Evolutionary conservation across 2,797 vertebrate species (phyloP).

Genomic region (Chaenodraco wilsoni): DNA sequence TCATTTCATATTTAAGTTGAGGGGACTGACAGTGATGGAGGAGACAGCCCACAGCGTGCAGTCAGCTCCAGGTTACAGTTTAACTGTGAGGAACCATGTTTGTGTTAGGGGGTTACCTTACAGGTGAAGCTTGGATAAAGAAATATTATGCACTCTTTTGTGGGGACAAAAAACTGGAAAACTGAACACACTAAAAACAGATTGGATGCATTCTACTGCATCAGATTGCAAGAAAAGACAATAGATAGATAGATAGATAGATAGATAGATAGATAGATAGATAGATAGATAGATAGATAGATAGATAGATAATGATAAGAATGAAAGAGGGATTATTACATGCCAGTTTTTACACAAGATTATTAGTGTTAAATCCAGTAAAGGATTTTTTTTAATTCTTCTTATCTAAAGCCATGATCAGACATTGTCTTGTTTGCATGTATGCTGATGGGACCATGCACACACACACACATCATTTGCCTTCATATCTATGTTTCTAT

Average conservation of each 20-base stretch:
- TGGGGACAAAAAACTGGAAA: neutral
- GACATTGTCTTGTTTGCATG: conserved; percentile 2
- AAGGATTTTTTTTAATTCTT: neutral
- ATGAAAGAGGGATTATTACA: neutral
- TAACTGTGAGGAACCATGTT: conserved; percentile 37
- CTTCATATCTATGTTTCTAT: neutral
- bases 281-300: conserved; percentile 31
- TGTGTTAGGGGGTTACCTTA: conserved; percentile 29
- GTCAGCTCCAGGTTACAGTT: conserved; percentile 36
- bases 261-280: conserved; percentile 41
- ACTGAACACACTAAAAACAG: neutral
- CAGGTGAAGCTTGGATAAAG: conserved; percentile 2
- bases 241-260: conserved; percentile 12
- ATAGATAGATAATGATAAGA: conserved; percentile 14
- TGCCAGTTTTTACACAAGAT: neutral
- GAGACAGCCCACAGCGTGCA: conserved; percentile 35
- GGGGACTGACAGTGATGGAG: conserved; percentile 31
- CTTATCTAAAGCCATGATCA: conserved; percentile 4
- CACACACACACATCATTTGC: neutral
- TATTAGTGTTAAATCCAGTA: neutral
- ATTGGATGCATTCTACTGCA: neutral
- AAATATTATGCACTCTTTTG: neutral
- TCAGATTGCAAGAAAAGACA: neutral
- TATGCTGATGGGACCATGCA: conserved; percentile 12
- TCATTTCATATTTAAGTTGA: conserved; percentile 13